These are phyloP conservation scores for Eristalis tenax DNA, from an alignment of 2,888 invertebrate species.

Conservation along the genomic window DNA sequence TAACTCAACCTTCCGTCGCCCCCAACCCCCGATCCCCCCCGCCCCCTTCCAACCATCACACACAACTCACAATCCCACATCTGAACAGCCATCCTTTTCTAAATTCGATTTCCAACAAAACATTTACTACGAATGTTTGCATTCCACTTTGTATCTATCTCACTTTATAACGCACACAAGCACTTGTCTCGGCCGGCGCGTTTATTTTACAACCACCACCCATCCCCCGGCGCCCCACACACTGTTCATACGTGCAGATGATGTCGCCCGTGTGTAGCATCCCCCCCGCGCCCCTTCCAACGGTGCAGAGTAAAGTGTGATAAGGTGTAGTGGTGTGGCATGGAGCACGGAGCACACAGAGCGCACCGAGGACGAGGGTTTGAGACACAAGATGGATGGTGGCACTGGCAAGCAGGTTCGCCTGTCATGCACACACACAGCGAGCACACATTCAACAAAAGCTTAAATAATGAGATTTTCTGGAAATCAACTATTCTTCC, in stretches of 20 bases:
- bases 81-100: slow-evolving; percentile 69
- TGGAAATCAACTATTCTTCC: slow-evolving; percentile 73
- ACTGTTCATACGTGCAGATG: slow-evolving; percentile 48
- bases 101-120: slow-evolving; percentile 70
- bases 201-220: slow-evolving; percentile 61
- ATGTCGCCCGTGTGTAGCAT: slow-evolving; percentile 31
- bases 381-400: slow-evolving; percentile 54
- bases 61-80: slow-evolving; percentile 39
- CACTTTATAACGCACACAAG: slow-evolving; percentile 68
- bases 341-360: background rate
- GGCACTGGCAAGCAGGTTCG: slow-evolving; percentile 61
- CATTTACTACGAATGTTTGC: slow-evolving; percentile 66
- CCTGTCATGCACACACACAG: slow-evolving; percentile 60
- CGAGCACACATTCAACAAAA: slow-evolving; percentile 63
- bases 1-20: background rate
- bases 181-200: slow-evolving; percentile 63
- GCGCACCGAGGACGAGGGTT: background rate
- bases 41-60: background rate
- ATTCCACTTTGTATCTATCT: slow-evolving; percentile 70
- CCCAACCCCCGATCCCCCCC: background rate
- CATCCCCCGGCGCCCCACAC: slow-evolving; percentile 12
- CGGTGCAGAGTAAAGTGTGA: slow-evolving; percentile 35
- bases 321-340: slow-evolving; percentile 52
- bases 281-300: background rate
- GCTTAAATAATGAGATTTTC: slow-evolving; percentile 79